Evolutionary conservation across 2,888 invertebrate genomes (phyloP).

Genomic region (Aspidapion aeneum): DNA sequence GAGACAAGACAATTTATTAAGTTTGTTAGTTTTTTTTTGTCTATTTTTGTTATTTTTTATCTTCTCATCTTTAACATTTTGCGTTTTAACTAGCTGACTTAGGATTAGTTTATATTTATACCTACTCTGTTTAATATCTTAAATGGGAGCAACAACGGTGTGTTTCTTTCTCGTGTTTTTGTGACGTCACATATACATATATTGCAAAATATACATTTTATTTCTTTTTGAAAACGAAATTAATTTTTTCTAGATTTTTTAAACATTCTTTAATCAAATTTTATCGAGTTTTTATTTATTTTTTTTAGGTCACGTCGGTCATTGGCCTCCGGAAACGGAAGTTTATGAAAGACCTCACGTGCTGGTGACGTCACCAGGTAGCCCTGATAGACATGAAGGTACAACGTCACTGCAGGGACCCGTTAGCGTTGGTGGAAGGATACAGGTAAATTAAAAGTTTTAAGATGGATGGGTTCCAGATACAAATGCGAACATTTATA

Average conservation of each 20-base stretch:
- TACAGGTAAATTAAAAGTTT: conserved; percentile 75
- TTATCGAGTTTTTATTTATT: neutral
- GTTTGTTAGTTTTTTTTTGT: conserved; percentile 26
- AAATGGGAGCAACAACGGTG: conserved; percentile 56
- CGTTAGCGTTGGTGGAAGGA: conserved; percentile 71
- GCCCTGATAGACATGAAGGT: conserved; percentile 75
- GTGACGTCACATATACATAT: neutral
- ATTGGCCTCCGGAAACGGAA: conserved; percentile 48
- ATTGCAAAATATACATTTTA: neutral
- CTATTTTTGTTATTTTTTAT: conserved; percentile 25
- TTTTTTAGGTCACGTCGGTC: conserved; percentile 29
- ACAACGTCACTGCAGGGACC: conserved; percentile 32
- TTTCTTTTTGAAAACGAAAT: neutral
- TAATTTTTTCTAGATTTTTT: neutral
- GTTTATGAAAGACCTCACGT: conserved; percentile 87
- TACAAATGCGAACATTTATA: too few species aligned
- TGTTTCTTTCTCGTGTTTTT: conserved; percentile 25
- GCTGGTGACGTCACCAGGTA: conserved; percentile 90
- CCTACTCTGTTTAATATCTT: too few species aligned
- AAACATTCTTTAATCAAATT: neutral
- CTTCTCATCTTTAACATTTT: conserved; percentile 4
- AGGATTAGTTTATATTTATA: conserved; percentile 16
- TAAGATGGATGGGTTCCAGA: too few species aligned
- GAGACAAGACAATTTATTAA: conserved; percentile 8
- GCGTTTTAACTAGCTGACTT: neutral